A percentile compares a stretch with the other conserved stretches of the same genome.
These are phyloP conservation scores for Todus mexicanus DNA, from an alignment of 2,797 vertebrate species.

Conservation along the genomic window DNA sequence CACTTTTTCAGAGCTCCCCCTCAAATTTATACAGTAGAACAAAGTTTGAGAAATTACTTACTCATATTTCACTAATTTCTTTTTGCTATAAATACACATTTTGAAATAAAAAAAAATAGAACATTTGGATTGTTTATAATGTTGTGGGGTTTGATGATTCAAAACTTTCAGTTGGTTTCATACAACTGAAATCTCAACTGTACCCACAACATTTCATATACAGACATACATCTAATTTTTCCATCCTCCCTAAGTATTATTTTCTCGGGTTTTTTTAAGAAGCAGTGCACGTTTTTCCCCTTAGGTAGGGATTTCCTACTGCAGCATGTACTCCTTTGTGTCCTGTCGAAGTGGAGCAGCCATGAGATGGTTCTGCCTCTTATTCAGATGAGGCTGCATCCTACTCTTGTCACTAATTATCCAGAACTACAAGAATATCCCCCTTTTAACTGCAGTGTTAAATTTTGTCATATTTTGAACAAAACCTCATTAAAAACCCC, in stretches of 20 bases:
- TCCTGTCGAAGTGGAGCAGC: background rate
- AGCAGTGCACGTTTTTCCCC: background rate
- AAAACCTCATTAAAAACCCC: background rate
- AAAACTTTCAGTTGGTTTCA: background rate
- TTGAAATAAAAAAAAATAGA: background rate
- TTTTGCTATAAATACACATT: background rate
- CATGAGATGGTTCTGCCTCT: background rate
- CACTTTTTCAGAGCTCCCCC: background rate
- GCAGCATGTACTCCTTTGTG: background rate
- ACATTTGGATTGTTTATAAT: background rate
- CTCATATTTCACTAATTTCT: background rate
- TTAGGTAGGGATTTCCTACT: background rate
- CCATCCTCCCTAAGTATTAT: background rate
- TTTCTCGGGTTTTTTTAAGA: background rate
- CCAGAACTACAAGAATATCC: background rate
- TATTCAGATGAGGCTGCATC: background rate
- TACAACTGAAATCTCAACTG: background rate
- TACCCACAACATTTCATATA: background rate
- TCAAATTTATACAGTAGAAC: background rate
- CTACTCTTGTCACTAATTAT: background rate
- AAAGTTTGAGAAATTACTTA: background rate
- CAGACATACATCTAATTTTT: background rate
- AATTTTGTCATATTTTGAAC: background rate
- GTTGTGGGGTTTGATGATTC: background rate
- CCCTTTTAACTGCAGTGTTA: background rate